Conservation (phyloP, 2,888 invertebrate species). For the Pachycephus smyrnensis region DNA sequence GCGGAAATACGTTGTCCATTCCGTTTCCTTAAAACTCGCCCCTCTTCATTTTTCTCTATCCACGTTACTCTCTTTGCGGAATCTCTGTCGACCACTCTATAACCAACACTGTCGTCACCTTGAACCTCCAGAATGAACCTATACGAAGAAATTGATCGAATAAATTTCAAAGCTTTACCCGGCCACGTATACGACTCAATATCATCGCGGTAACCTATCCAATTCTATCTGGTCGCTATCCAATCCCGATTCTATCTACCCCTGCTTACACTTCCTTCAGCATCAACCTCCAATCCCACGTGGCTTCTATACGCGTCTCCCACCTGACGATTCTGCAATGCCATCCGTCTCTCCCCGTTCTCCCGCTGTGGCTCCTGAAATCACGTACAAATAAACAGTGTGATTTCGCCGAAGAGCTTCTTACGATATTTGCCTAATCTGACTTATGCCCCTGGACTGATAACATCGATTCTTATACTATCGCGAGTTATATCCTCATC, state of each 20-base stretch:
- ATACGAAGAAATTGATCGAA: constrained; percentile 45
- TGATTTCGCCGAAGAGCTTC: background rate
- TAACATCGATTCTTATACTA: background rate
- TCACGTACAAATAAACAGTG: constrained; percentile 6
- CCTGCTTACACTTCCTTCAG: constrained; percentile 27
- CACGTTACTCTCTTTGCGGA: too few relatives aligned
- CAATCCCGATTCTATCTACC: constrained; percentile 48
- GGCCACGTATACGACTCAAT: constrained; percentile 34
- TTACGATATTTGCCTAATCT: background rate
- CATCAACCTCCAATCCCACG: constrained; percentile 7
- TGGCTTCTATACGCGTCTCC: background rate
- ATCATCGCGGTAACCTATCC: constrained; percentile 40
- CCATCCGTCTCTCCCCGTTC: constrained; percentile 6
- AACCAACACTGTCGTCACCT: too few relatives aligned
- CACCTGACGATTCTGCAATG: background rate
- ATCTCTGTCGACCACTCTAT: too few relatives aligned
- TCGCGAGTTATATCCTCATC: background rate
- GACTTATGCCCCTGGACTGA: background rate
- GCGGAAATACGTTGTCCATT: too few relatives aligned
- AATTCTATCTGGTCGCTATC: constrained; percentile 51
- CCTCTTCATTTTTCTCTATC: too few relatives aligned
- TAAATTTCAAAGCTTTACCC: constrained; percentile 44
- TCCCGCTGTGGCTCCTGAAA: constrained; percentile 12
- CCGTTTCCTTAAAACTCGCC: too few relatives aligned
- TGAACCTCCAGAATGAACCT: constrained; percentile 20